A percentile compares a stretch with the other conserved stretches of the same genome.
Evolutionary conservation across 2,113 vertebrate genomes (phyloP).

Genomic region (Tachysurus fulvidraco): DNA sequence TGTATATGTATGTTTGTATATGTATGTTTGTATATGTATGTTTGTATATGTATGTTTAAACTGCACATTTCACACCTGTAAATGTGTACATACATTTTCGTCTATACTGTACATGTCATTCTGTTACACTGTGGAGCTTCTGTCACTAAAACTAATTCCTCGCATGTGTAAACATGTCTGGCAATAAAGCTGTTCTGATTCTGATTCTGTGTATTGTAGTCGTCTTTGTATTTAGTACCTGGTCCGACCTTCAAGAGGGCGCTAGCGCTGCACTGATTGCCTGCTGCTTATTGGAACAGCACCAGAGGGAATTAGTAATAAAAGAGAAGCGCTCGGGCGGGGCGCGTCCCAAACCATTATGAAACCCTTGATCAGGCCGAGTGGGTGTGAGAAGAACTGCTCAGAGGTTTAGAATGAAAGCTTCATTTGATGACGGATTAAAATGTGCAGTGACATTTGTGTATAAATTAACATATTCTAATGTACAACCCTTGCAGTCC

Average conservation of each 20-base stretch:
- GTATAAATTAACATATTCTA: background rate
- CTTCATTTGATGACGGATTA: background rate
- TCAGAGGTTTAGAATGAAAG: background rate
- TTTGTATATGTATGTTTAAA: too few species aligned
- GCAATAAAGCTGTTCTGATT: too few species aligned
- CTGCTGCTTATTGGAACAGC: background rate
- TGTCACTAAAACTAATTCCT: too few species aligned
- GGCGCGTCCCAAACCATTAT: background rate
- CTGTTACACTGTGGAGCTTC: too few species aligned
- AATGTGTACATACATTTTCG: too few species aligned
- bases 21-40: too few species aligned
- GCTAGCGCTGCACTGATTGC: constrained; percentile 61
- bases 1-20: too few species aligned
- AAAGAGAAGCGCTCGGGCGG: background rate
- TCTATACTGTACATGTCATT: too few species aligned
- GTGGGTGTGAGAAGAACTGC: background rate
- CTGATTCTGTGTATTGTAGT: too few species aligned
- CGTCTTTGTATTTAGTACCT: constrained; percentile 50
- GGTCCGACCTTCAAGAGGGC: constrained; percentile 61
- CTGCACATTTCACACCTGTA: too few species aligned
- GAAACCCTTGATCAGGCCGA: background rate
- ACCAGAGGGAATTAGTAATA: constrained; percentile 14
- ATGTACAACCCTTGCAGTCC: background rate
- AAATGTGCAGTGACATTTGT: background rate
- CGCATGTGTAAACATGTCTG: too few species aligned